Evolutionary conservation across 2,888 invertebrate species (phyloP).

Genomic region (Ptycholaimellus sp.): DNA sequence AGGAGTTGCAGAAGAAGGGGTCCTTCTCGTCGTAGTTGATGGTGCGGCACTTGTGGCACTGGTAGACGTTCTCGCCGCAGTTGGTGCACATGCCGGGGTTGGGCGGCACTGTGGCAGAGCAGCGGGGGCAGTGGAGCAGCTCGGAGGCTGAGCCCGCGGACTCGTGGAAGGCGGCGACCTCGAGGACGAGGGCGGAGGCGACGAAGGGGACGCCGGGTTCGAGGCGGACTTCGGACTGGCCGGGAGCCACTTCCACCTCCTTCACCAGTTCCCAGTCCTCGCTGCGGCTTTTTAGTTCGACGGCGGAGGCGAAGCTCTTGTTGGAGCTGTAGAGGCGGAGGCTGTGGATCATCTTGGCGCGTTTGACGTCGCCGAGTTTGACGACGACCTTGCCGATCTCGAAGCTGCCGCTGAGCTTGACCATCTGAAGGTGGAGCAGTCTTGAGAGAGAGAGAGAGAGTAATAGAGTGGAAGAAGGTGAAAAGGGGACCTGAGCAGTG

Average conservation of each 20-base stretch:
- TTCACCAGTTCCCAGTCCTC: conserved; percentile 76
- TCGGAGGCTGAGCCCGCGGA: conserved; percentile 63
- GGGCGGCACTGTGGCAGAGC: conserved; percentile 82
- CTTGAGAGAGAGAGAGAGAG: too few species aligned
- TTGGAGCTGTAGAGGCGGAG: conserved; percentile 89
- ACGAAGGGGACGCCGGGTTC: conserved; percentile 89
- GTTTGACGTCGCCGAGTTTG: conserved; percentile 74
- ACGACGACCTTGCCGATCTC: conserved; percentile 71
- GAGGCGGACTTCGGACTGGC: conserved; percentile 66
- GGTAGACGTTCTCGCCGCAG: conserved; percentile 93
- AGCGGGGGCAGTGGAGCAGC: conserved; percentile 28
- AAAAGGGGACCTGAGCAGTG: conserved; percentile 79
- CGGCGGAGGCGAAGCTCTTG: conserved; percentile 69
- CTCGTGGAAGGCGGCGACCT: conserved; percentile 90
- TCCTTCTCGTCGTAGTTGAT: conserved; percentile 98
- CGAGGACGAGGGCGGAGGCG: conserved; percentile 91
- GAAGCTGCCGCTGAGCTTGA: conserved; percentile 77
- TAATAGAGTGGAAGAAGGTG: too few species aligned
- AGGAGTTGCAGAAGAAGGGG: conserved; percentile 90
- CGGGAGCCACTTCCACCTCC: conserved; percentile 60
- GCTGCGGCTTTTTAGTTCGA: conserved; percentile 63
- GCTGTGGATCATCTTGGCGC: conserved; percentile 60
- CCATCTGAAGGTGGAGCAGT: too few species aligned
- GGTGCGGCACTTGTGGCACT: conserved; percentile 89
- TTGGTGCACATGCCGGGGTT: conserved; percentile 90